Evolutionary conservation across 2,113 vertebrate species (phyloP), one percentile per base, ranked within the genome.

Genomic region (Sturnus vulgaris): DNA sequence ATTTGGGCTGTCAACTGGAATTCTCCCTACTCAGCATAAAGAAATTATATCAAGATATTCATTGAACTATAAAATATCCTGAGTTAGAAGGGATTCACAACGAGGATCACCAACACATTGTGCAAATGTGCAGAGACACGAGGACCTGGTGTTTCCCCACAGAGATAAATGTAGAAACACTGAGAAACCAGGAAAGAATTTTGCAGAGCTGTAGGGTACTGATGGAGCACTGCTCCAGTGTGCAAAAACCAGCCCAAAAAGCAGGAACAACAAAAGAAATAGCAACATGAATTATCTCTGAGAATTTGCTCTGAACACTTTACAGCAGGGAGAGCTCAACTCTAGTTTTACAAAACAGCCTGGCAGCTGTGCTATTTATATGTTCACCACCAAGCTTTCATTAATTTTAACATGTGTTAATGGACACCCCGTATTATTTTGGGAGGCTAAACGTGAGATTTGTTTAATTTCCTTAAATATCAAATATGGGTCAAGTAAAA

Each of bases 381-480:
- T 10, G 46, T 28, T 90, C 91, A 61, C 78, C 72, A 91, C 33
- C 60, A 59, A 93, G 59, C 12, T 80, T 88, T 92, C 92, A 71
- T 95, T 96, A 96, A 70, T n/a, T 92, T 94, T 81, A 94, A 82
- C 71, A 65, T 0, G 3, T 94, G 60, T 82, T 96, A 97, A 96
- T 66, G 70, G 86, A 70, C 33, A 66, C 5, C 21, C 11, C 14
- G 1, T 79, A 95, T 93, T 87, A 91, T 90, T 92, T 73, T 71
- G 84, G 90, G 80, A 93, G 50, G 70, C 75, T 61, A 53, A 90
- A 93, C 2, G n/a, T 83, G 86, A 95, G 85, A 88, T 92, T 71
- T 83, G 68, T 97, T 97, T 97, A 39, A 97, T 97, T 97, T 97
- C 81, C 90, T 95, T 92, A 84, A 96, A 83, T 89, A 94, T 95